Conservation (phyloP, 2,797 vertebrate genomes). For the Pagetopsis macropterus region DNA sequence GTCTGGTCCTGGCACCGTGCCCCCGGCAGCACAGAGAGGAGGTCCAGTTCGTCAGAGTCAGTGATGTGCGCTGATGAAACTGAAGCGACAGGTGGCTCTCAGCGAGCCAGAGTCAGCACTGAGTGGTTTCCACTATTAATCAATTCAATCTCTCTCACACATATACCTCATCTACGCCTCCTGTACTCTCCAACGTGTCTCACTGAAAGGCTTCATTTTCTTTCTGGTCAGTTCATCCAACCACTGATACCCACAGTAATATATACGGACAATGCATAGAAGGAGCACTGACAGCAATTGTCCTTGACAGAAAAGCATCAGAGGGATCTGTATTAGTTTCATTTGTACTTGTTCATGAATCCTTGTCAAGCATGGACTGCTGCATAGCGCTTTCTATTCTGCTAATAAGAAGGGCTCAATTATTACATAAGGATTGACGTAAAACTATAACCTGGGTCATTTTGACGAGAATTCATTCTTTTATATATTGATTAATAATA, state of each 20-base stretch:
- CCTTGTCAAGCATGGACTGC: neutral
- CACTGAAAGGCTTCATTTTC: conserved; percentile 35
- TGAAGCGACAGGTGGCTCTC: conserved; percentile 47
- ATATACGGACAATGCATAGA: conserved; percentile 37
- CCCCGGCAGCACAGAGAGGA: conserved; percentile 7
- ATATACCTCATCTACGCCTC: conserved; percentile 22
- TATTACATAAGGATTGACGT: neutral
- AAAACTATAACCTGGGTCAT: neutral
- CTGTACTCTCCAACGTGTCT: conserved; percentile 35
- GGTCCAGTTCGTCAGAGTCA: conserved; percentile 20
- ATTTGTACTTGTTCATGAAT: conserved; percentile 7
- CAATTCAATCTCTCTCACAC: conserved; percentile 49
- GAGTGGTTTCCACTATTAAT: conserved; percentile 61
- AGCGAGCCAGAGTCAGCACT: conserved; percentile 27
- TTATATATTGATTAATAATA: neutral
- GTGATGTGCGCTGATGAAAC: conserved; percentile 48
- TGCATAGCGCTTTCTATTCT: conserved; percentile 15
- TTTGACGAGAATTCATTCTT: neutral
- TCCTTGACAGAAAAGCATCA: conserved; percentile 7
- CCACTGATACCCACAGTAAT: conserved; percentile 29
- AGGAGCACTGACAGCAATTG: conserved; percentile 12
- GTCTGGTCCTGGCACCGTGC: neutral
- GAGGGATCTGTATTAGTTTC: conserved; percentile 20
- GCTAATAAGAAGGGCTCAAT: conserved; percentile 8
- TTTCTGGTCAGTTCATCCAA: conserved; percentile 42